Base-by-base conservation (phyloP, 2,797 vertebrate genomes). In the Dicrostonyx torquatus region DNA sequence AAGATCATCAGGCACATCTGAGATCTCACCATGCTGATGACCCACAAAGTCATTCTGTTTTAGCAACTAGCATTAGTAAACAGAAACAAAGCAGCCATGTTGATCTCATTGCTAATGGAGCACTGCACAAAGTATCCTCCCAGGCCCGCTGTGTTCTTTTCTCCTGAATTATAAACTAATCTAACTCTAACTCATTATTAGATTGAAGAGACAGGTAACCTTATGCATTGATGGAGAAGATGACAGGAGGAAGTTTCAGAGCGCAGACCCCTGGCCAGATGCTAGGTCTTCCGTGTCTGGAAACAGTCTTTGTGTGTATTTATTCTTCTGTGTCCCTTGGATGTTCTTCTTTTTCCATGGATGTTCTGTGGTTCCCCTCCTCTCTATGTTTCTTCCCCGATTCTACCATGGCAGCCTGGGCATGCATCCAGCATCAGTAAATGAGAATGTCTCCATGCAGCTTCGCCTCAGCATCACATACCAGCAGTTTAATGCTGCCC, bases 261-360 rank as follows among this genome's bases (percentile, higher is more conserved):
- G 88, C 83, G 97, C 96, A 92, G 96, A 98, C 73, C 86, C 60
- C 93, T 98, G 86, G 96, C 96, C 97, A 98, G 98, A 50, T 91
- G 93, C 70, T 72, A 94, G 34, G 90, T 77, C 76, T 96, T 89
- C 97, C 75, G 95, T 85, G 66, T 94, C 88, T 94, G 86, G 60
- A 95, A 96, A 93, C 94, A 6, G 76, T 64, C 96, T 94, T 96
- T 89, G 43, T 20, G 50, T 93, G 87, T 85, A 96, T 96, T 96
- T 93, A n/a, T n/a, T 97, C 55, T 58, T 83, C 34, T 90, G 9
- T 14, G 15, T 26, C 26, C 66, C 12, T 20, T 18, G 14, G 24
- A 72, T 70, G 11, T 34, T 96, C 53, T 55, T 82, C 50, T 91
- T 7, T 11, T 18, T 29, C 22, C 60, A n/a, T 85, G 87, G 14